Percentiles rank a stretch among this genome's conserved stretches.
phyloP scores from a whole-genome alignment of 2,888 invertebrate genomes.

The Elysia crispata region DNA sequence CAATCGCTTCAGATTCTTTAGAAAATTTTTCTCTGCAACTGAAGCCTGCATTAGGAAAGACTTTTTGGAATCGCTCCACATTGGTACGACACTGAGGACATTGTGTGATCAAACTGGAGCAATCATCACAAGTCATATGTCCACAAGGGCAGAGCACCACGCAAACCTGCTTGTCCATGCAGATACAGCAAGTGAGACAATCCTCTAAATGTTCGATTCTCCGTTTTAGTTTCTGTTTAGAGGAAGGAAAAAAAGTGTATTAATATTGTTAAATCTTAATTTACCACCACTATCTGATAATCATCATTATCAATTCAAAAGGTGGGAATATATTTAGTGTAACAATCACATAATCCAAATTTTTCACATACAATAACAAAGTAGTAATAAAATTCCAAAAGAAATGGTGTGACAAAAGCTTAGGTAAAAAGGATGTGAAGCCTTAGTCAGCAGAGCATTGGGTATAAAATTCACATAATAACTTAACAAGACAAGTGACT shows the following conservation, averaged over 20 bases:
- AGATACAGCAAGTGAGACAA: slow-evolving; percentile 86
- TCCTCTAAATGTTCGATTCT: slow-evolving; percentile 64
- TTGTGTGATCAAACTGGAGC: slow-evolving; percentile 85
- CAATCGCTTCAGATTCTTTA: neutral
- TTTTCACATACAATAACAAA: no score
- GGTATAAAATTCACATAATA: no score
- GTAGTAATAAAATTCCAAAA: no score
- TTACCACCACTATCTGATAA: no score
- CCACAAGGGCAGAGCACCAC: slow-evolving; percentile 91
- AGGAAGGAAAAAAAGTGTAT: slow-evolving; percentile 14
- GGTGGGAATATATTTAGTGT: neutral
- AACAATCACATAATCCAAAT: neutral
- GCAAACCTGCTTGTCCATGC: slow-evolving; percentile 90
- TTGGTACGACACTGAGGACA: slow-evolving; percentile 87
- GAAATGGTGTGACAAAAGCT: no score
- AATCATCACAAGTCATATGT: slow-evolving; percentile 91
- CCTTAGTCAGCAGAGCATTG: no score
- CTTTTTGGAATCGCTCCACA: slow-evolving; percentile 84
- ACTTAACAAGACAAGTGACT: no score
- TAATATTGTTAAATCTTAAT: no score
- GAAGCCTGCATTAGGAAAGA: slow-evolving; percentile 78
- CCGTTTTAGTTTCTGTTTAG: slow-evolving; percentile 63
- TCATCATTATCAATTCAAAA: neutral
- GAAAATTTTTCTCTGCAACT: slow-evolving; percentile 18
- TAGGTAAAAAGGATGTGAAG: no score